Evolutionary conservation across 2,113 vertebrate species (phyloP).

Genomic region (Malurus melanocephalus): DNA sequence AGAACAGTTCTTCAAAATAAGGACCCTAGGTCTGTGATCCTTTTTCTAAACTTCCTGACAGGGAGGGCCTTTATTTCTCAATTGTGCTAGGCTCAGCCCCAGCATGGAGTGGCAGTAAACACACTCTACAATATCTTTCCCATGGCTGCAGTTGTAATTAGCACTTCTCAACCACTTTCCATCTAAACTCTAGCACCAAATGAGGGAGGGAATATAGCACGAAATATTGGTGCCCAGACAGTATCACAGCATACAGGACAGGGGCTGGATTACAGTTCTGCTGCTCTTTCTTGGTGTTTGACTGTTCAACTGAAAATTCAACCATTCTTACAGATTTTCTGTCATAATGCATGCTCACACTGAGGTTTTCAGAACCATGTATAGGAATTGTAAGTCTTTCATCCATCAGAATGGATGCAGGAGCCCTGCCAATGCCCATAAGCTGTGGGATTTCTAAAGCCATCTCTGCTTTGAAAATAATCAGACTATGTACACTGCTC

Average conservation of each 20-base stretch:
- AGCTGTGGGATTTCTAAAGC: not conserved
- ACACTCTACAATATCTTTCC: not conserved
- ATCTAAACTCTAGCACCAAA: not conserved
- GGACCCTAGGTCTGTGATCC: not conserved
- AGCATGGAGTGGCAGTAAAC: not conserved
- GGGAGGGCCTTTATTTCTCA: not conserved
- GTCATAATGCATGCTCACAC: not conserved
- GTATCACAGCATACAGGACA: not conserved
- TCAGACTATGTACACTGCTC: not conserved
- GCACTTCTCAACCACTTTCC: not conserved
- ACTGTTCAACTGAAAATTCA: not conserved
- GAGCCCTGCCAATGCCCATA: not conserved
- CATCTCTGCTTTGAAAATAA: not conserved
- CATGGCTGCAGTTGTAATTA: not conserved
- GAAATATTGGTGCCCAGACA: not conserved
- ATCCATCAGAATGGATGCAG: not conserved
- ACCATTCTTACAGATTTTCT: not conserved
- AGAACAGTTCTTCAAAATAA: not conserved
- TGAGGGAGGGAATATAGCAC: not conserved
- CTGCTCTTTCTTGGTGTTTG: not conserved
- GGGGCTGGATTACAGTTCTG: not conserved
- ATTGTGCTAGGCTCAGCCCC: not conserved
- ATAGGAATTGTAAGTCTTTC: not conserved
- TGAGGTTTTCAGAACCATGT: not conserved
- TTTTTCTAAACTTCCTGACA: not conserved